Conservation (phyloP, 2,797 vertebrate species). For the Eremophila alpestris region DNA sequence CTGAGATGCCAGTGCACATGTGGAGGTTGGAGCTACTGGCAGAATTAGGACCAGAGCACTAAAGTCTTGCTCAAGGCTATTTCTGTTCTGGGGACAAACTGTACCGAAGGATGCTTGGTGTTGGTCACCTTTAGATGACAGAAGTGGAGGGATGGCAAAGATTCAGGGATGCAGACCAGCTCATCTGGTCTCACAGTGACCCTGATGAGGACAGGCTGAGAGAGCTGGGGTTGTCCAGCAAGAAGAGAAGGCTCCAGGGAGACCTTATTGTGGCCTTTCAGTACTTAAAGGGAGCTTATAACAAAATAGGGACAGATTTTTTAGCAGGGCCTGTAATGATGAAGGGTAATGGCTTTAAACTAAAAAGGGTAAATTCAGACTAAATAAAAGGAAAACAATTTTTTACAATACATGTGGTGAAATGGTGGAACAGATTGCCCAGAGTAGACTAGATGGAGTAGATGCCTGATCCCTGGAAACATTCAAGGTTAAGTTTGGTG, state of each 20-base stretch:
- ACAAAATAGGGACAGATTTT: not conserved
- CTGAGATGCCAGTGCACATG: not conserved
- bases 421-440: not conserved
- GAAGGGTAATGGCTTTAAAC: not conserved
- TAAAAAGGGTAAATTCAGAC: not conserved
- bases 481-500: not conserved
- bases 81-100: not conserved
- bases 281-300: not conserved
- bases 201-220: not conserved
- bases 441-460: not conserved
- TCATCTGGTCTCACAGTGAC: not conserved
- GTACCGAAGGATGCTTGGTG: not conserved
- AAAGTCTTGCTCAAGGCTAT: not conserved
- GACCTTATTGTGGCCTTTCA: not conserved
- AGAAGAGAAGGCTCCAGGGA: not conserved
- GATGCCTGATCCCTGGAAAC: not conserved
- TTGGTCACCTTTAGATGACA: not conserved
- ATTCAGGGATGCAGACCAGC: not conserved
- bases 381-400: not conserved
- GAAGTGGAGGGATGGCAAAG: not conserved
- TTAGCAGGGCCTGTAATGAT: not conserved
- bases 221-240: not conserved
- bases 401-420: rapidly evolving
- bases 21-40: not conserved
- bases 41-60: not conserved